phyloP scores from a whole-genome alignment of 2,797 vertebrate species.

The Cottoperca gobio region DNA sequence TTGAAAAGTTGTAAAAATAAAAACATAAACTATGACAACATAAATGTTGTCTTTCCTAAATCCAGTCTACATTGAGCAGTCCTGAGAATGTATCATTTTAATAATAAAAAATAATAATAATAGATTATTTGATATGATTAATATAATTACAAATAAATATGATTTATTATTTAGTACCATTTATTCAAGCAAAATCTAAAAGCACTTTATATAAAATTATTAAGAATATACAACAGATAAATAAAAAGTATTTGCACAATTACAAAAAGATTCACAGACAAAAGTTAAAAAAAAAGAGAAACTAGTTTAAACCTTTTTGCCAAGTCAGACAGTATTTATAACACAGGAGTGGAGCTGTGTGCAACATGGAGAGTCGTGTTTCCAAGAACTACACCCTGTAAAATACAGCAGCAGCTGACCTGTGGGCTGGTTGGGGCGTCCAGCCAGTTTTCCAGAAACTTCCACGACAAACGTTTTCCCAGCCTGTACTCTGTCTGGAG shows the following conservation, averaged over 20 bases:
- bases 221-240: background rate
- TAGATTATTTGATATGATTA: background rate
- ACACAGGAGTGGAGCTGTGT: background rate
- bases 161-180: background rate
- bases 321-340: background rate
- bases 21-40: background rate
- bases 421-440: constrained; percentile 49
- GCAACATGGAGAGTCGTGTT: background rate
- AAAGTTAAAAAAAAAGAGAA: too few relatives aligned
- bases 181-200: background rate
- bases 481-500: constrained; percentile 51
- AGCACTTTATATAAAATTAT: background rate
- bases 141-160: background rate
- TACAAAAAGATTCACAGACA: background rate
- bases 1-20: background rate
- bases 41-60: background rate
- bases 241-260: background rate
- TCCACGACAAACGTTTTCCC: constrained; percentile 60
- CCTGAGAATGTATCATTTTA: background rate
- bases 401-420: constrained; percentile 64
- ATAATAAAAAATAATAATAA: background rate
- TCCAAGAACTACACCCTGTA: background rate
- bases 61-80: background rate
- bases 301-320: background rate
- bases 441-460: constrained; percentile 71